Conservation (phyloP, 2,797 vertebrate genomes). For the Anolis apletophallus region DNA sequence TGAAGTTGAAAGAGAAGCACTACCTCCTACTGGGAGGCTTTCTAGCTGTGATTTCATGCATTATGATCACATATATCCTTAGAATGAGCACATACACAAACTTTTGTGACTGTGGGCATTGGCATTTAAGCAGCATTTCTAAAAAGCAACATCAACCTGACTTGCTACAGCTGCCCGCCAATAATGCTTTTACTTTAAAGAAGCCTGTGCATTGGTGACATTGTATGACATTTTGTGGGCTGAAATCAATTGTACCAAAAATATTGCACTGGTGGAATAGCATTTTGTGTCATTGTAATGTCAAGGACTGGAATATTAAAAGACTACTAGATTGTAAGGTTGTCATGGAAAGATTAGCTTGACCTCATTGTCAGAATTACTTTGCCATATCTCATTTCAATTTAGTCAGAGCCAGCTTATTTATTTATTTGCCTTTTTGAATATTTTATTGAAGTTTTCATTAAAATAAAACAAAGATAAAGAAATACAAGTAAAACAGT, state of each 20-base stretch:
- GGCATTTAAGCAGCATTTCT: slow-evolving; percentile 7
- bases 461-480: too few species aligned
- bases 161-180: not conserved
- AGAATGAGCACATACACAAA: not conserved
- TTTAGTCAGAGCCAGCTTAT: not conserved
- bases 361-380: accelerated
- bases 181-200: not conserved
- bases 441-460: too few species aligned
- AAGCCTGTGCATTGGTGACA: not conserved
- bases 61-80: not conserved
- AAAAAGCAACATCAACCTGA: not conserved
- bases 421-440: not conserved
- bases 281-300: not conserved
- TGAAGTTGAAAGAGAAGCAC: not conserved
- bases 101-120: not conserved
- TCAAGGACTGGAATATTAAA: not conserved
- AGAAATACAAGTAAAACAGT: too few species aligned
- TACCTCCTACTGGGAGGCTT: not conserved
- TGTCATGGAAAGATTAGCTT: not conserved
- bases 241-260: slow-evolving; percentile 9
- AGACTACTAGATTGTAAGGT: not conserved
- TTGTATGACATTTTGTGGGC: slow-evolving; percentile 19
- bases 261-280: not conserved
- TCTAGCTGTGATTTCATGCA: not conserved
- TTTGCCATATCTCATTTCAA: not conserved